Conservation (phyloP, 2,113 vertebrate genomes). For the Cairina moschata region DNA sequence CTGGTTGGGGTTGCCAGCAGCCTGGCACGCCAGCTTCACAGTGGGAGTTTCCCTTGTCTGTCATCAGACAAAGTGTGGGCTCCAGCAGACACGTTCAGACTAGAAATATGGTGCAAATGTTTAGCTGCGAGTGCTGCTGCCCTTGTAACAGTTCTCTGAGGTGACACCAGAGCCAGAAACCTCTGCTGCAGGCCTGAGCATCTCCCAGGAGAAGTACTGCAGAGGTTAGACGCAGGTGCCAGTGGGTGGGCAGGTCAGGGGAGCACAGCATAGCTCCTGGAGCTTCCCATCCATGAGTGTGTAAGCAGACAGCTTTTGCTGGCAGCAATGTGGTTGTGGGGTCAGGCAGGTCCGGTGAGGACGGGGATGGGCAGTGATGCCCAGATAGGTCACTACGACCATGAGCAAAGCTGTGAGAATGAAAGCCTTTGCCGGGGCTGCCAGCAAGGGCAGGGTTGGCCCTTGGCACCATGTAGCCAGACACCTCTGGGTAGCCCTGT, state of each 20-base stretch:
- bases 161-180: background rate
- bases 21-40: background rate
- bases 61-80: background rate
- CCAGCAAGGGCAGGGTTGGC: background rate
- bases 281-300: background rate
- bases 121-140: background rate
- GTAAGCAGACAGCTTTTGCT: background rate
- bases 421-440: background rate
- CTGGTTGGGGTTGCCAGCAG: background rate
- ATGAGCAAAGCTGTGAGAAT: background rate
- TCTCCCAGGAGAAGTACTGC: background rate
- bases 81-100: background rate
- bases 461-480: accelerated
- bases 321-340: background rate
- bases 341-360: background rate
- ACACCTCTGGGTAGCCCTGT: accelerated
- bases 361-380: accelerated
- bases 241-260: too few relatives aligned
- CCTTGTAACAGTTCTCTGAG: background rate
- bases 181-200: background rate
- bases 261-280: background rate
- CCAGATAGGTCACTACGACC: background rate
- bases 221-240: background rate
- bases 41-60: accelerated
- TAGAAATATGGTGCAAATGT: background rate